Base-by-base conservation (phyloP, 2,888 invertebrate species). In the Atherix ibis region DNA sequence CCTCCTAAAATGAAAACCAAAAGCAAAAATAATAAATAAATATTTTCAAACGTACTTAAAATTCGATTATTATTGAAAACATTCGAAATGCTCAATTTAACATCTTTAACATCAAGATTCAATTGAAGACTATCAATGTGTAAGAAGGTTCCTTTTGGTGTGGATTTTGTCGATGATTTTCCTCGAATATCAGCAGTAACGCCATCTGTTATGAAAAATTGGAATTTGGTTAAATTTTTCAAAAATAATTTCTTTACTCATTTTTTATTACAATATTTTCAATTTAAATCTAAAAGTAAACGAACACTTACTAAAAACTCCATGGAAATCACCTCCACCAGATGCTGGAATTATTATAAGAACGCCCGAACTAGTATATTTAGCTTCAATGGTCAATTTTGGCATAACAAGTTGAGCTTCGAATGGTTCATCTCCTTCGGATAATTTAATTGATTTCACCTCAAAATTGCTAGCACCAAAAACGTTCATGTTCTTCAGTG, bases 1-100 rank as follows among this genome's bases (percentile, higher is more conserved):
- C n/a, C n/a, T n/a, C n/a, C n/a, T n/a, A n/a, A n/a, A n/a, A n/a
- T n/a, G n/a, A n/a, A n/a, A n/a, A n/a, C n/a, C n/a, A n/a, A n/a
- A n/a, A n/a, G n/a, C n/a, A n/a, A n/a, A n/a, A n/a, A n/a, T n/a
- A n/a, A n/a, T n/a, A n/a, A n/a, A n/a, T n/a, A n/a, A n/a, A n/a
- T n/a, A n/a, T n/a, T n/a, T n/a, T n/a, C n/a, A 35, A 18, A 66
- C 73, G 70, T 54, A 77, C 78, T 71, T 40, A 78, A 60, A 47
- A 78, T 74, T 39, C 70, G 63, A 54, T 76, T 77, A 48, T 76
- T 75, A 47, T 70, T 75, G 52, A 70, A 76, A 32, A 76, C 70
- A 45, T 73, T 72, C 38, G 68, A 67, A 28, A 78, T 76, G 44
- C 64, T 63, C 73, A 78, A 73, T 31, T 64, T 58, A 19, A 71